Evolutionary conservation across 2,113 vertebrate genomes (phyloP), one percentile per base, ranked within the genome.

Genomic region (Malurus alboscapulatus): DNA sequence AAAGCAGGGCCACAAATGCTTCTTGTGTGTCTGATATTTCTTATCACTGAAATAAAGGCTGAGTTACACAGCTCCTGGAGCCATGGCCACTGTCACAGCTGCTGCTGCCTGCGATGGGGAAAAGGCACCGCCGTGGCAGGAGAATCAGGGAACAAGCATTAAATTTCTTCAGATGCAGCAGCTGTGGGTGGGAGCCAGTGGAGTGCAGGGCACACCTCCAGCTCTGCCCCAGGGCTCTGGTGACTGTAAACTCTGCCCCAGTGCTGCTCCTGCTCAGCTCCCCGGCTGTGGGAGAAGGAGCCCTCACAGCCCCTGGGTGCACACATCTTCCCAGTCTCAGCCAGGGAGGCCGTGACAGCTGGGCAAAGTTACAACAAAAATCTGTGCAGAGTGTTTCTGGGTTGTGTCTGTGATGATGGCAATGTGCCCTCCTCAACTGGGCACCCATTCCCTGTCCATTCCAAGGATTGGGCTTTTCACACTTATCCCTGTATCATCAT

Each of bases 211-310:
- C 27, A 79, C 22, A 25, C 14, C 47, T 76, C n/a, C 8, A 1
- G 0, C 14, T 45, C 45, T 65, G 47, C 66, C 30, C 57, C 10
- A 25, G 50, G n/a, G 15, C 32, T 47, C 27, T 1, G 2, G 61
- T 69, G 55, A 50, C 34, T 2, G 44, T 25, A 3, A 34, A 50
- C 42, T 48, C 57, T 79, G 81, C 29, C 17, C 47, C 48, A 3
- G 38, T 26, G 38, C 32, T 3, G 2, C 63, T 59, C 68, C 21
- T 25, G 44, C 76, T 59, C 59, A 18, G 72, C 36, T 14, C 20
- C 40, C 50, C 3, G 17, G 0, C 4, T 24, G 44, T 3, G 5
- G 67, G 48, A 59, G 50, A 5, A 36, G 38, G 40, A 51, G 1
- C 50, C 63, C 68, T 51, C 8, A 3, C 78, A 50, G 69, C 2